A percentile compares a stretch with the other conserved stretches of the same genome.
These are phyloP conservation scores for Terrapene triunguis DNA, from an alignment of 2,113 vertebrate species.

Conservation along the genomic window DNA sequence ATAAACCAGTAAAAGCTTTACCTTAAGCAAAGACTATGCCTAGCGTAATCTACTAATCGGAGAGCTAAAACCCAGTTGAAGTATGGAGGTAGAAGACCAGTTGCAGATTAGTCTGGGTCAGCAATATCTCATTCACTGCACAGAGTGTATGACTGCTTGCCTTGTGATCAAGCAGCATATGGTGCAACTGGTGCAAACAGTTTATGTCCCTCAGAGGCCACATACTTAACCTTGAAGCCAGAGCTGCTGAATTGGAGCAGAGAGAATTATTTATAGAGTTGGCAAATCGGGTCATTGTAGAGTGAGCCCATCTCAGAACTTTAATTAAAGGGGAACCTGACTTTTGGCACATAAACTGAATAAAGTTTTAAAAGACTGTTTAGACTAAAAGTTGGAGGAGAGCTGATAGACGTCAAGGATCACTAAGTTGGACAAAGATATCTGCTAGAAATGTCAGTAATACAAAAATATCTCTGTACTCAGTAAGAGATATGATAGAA, in stretches of 20 bases:
- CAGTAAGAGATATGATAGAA: background rate
- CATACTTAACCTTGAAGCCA: background rate
- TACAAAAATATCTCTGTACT: background rate
- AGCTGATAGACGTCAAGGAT: background rate
- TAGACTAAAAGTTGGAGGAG: background rate
- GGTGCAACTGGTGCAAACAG: background rate
- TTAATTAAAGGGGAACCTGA: background rate
- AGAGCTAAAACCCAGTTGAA: background rate
- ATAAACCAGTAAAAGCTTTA: too few species aligned
- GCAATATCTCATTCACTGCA: background rate
- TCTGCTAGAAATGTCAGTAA: background rate
- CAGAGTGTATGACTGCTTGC: background rate
- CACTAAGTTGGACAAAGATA: background rate
- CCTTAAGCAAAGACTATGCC: background rate
- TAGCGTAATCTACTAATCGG: background rate
- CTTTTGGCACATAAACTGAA: background rate
- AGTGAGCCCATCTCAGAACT: background rate
- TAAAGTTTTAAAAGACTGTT: background rate
- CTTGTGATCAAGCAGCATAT: background rate
- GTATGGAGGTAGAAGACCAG: background rate
- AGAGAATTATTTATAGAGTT: background rate
- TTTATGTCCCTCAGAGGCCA: background rate
- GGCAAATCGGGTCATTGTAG: background rate
- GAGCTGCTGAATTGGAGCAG: background rate
- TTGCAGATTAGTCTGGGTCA: background rate